These are phyloP conservation scores for Cecidostiba fungosa DNA, from an alignment of 2,888 invertebrate genomes.

Conservation along the genomic window DNA sequence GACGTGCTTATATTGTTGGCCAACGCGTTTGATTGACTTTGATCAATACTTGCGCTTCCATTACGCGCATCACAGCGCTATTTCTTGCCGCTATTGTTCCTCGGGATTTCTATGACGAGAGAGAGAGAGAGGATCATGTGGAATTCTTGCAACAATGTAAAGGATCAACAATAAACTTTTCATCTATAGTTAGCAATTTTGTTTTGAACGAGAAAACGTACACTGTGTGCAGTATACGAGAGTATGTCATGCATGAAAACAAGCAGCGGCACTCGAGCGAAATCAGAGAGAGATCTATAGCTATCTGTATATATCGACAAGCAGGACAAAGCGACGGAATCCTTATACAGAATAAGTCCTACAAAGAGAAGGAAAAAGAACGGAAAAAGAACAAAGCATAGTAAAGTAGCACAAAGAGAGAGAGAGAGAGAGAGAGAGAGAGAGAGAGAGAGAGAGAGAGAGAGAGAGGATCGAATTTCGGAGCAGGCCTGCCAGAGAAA, in stretches of 20 bases:
- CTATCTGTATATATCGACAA: neutral
- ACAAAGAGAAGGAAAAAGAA: neutral
- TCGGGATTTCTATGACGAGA: neutral
- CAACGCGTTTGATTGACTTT: neutral
- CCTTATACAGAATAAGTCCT: neutral
- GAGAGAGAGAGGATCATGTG: neutral
- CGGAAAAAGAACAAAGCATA: neutral
- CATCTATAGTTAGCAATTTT: too few species aligned
- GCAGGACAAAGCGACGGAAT: neutral
- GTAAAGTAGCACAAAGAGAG: too few species aligned
- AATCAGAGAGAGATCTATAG: neutral
- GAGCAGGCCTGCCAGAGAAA: neutral
- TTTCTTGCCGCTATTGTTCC: neutral
- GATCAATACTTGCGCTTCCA: slow-evolving; percentile 14
- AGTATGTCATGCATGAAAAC: too few species aligned
- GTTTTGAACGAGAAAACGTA: too few species aligned
- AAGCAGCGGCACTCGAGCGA: too few species aligned
- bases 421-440: too few species aligned
- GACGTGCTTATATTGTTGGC: neutral
- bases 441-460: too few species aligned
- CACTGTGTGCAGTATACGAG: too few species aligned
- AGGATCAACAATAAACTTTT: too few species aligned
- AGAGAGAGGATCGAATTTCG: too few species aligned
- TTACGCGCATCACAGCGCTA: neutral
- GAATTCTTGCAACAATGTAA: too few species aligned